Percentiles rank a stretch among this genome's conserved stretches.
Conservation (phyloP, 2,113 vertebrate species). For the Rana temporaria region DNA sequence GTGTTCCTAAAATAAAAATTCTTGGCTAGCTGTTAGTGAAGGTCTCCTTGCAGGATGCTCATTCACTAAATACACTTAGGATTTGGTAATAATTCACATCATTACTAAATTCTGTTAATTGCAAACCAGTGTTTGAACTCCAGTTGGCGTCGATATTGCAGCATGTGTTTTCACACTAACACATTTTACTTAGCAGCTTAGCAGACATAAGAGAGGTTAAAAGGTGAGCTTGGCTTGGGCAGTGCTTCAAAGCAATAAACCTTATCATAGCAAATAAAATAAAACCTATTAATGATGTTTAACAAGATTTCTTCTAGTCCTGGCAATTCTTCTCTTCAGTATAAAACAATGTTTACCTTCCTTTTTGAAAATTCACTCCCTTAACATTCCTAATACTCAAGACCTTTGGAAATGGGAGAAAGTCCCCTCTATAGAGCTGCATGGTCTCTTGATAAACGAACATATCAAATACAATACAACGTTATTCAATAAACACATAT, state of each 20-base stretch:
- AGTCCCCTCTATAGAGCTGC: neutral
- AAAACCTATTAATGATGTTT: constrained; percentile 55
- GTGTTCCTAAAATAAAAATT: too few relatives aligned
- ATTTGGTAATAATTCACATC: too few relatives aligned
- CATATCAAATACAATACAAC: neutral
- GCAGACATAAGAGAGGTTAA: constrained; percentile 37
- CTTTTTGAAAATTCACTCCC: constrained; percentile 38
- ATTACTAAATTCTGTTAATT: too few relatives aligned
- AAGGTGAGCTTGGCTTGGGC: constrained; percentile 48
- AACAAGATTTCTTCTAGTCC: constrained; percentile 49
- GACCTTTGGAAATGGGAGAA: constrained; percentile 22
- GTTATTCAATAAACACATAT: neutral
- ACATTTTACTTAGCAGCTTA: neutral
- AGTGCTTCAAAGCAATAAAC: constrained; percentile 55
- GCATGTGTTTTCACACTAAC: too few relatives aligned
- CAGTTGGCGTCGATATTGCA: too few relatives aligned
- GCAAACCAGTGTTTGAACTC: too few relatives aligned
- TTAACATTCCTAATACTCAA: constrained; percentile 8
- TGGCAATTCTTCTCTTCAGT: constrained; percentile 51
- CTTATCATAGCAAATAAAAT: constrained; percentile 58
- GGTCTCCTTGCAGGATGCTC: too few relatives aligned
- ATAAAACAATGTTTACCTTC: constrained; percentile 47
- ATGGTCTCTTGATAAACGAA: neutral
- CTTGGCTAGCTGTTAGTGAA: too few relatives aligned
- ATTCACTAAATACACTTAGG: too few relatives aligned